Percentiles rank a stretch among this genome's conserved stretches.
Conservation (phyloP, 2,797 vertebrate genomes). For the Atherinosoma microstoma region DNA sequence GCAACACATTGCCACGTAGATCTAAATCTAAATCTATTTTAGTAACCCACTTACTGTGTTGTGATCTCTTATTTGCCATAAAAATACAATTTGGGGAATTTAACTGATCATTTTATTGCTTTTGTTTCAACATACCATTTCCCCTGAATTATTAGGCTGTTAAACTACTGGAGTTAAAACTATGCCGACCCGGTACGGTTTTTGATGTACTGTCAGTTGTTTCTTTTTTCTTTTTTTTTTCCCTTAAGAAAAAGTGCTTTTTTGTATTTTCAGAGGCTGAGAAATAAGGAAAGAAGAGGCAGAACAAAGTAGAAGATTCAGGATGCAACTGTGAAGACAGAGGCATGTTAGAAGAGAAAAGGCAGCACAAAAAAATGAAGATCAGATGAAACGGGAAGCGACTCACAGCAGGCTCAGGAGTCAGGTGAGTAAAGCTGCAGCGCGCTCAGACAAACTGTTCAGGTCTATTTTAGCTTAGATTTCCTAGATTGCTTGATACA, state of each 20-base stretch:
- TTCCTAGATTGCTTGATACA: background rate
- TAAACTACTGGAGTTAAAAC: background rate
- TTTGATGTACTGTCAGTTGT: background rate
- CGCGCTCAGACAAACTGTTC: background rate
- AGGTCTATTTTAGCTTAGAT: background rate
- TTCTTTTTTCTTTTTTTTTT: background rate
- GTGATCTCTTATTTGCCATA: background rate
- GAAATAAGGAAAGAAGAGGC: background rate
- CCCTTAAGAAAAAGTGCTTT: background rate
- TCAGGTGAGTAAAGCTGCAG: background rate
- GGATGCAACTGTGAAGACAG: background rate
- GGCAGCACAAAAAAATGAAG: background rate
- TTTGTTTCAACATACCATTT: background rate
- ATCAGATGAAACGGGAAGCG: background rate
- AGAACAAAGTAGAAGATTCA: background rate
- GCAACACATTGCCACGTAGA: background rate
- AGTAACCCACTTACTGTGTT: background rate
- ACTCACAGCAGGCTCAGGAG: background rate
- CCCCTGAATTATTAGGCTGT: background rate
- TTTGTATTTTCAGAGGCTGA: background rate
- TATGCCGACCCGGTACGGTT: too few relatives aligned
- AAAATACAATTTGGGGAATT: background rate
- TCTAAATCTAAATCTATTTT: background rate
- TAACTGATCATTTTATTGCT: background rate
- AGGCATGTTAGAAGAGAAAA: background rate